Evolutionary conservation across 2,888 invertebrate species (phyloP).

Genomic region (Synergus laeviventris): DNA sequence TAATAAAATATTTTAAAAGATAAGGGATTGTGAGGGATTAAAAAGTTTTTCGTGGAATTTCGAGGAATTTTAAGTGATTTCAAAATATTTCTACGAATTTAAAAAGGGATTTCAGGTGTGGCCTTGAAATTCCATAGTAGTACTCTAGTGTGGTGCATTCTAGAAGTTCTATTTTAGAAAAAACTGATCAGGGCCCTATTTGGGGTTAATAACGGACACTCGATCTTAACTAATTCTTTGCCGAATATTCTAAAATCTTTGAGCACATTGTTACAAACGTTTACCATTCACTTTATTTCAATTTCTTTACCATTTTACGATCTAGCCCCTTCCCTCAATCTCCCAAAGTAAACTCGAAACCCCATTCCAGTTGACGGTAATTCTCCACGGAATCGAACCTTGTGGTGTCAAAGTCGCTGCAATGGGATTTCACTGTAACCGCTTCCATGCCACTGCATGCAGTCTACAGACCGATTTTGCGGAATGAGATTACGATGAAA

Average conservation of each 20-base stretch:
- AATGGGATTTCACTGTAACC: conserved; percentile 70
- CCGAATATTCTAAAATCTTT: conserved; percentile 4
- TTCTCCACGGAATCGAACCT: conserved; percentile 69
- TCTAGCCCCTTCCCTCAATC: conserved; percentile 54
- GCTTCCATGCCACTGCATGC: conserved; percentile 56
- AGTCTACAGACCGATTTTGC: conserved; percentile 47
- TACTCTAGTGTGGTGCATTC: too few species aligned
- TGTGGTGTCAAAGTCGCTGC: conserved; percentile 63
- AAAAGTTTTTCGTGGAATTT: too few species aligned
- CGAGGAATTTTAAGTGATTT: too few species aligned
- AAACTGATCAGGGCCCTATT: too few species aligned
- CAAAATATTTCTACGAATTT: too few species aligned
- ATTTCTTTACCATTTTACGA: conserved; percentile 70
- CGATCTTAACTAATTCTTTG: conserved; percentile 15
- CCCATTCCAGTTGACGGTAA: conserved; percentile 67
- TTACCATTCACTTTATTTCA: conserved; percentile 45
- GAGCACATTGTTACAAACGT: conserved; percentile 41
- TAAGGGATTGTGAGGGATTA: too few species aligned
- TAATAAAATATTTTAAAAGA: too few species aligned
- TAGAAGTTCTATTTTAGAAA: too few species aligned
- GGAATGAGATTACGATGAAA: conserved; percentile 56
- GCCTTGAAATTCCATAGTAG: too few species aligned
- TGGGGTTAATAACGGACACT: too few species aligned
- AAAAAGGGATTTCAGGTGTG: too few species aligned
- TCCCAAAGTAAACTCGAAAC: conserved; percentile 69